Base-by-base conservation (phyloP, 2,113 vertebrate species). In the Mungos mungo region DNA sequence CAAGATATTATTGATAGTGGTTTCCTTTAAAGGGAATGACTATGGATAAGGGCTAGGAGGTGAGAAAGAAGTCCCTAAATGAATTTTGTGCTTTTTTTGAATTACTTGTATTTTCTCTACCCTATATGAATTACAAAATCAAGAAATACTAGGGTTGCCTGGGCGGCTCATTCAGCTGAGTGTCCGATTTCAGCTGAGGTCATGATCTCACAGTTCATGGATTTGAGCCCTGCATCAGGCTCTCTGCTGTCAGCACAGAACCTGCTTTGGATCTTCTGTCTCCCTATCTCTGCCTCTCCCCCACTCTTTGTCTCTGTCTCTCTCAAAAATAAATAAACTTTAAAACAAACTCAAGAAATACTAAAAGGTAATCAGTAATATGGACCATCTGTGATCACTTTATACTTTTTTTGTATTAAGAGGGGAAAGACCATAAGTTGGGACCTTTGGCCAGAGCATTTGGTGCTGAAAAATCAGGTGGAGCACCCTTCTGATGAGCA, bases 11-110 rank as follows among this genome's bases (percentile, higher is more conserved):
- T 14, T 60, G 47, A 77, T 21, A 10, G 16, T 63, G 50, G 14
- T 92, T 79, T 91, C 29, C 80, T 95, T 95, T 87, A 83, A 45
- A 74, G 1, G 47, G 23, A 89, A 90, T 83, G 79, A 65, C 19
- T 45, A 82, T 6, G 8, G 7, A 76, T 95, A 66, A 54, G 11
- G 14, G 31, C 14, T 77, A 35, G 81, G 41, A 80, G 38, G 66
- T 88, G 21, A 91, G 21, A 91, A 89, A 94, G 47, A 93, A 91
- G 12, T 80, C 19, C 57, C 7, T 69, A 91, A 57, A 27, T 81
- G 91, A 86, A 81, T 89, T 31, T 60, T 88, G 31, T 74, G 23
- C 76, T 71, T 54, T 91, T 91, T 93, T 83, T 65, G 2, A 68
- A 57, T 2, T 29, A 85, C 12, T 77, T 65, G 5, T 86, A 63